Conservation (phyloP, 2,113 vertebrate species). For the Chaetops frenatus region DNA sequence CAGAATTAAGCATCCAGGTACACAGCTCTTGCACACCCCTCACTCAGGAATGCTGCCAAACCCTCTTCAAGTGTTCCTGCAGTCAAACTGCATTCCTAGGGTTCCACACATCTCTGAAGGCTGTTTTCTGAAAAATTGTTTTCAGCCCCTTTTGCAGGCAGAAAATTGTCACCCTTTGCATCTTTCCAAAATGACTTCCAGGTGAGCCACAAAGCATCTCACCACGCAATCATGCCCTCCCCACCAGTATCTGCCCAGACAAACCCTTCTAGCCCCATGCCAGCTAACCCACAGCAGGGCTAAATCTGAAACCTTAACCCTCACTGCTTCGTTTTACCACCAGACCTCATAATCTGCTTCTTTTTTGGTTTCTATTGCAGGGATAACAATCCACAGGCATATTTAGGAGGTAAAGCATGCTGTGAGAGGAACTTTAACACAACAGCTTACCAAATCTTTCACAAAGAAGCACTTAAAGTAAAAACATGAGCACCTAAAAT, state of each 20-base stretch:
- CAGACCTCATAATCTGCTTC: not conserved
- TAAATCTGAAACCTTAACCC: not conserved
- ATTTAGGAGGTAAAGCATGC: not conserved
- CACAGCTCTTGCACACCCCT: not conserved
- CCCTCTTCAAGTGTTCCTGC: not conserved
- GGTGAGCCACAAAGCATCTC: not conserved
- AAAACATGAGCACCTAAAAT: not conserved
- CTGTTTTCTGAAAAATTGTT: not conserved
- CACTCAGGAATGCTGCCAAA: not conserved
- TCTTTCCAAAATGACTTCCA: not conserved
- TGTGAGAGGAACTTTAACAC: not conserved
- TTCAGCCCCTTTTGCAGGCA: not conserved
- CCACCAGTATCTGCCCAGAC: not conserved
- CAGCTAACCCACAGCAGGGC: rapidly evolving
- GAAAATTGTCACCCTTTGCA: not conserved
- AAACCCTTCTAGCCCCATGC: not conserved
- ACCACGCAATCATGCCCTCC: no score
- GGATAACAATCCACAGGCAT: not conserved
- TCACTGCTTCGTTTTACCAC: not conserved
- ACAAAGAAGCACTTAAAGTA: not conserved
- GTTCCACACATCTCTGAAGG: not conserved
- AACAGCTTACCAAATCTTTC: not conserved
- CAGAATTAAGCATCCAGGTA: not conserved
- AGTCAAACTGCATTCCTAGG: not conserved
- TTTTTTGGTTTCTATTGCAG: not conserved